Conservation (phyloP, 2,797 vertebrate genomes). For the Mallotus villosus region DNA sequence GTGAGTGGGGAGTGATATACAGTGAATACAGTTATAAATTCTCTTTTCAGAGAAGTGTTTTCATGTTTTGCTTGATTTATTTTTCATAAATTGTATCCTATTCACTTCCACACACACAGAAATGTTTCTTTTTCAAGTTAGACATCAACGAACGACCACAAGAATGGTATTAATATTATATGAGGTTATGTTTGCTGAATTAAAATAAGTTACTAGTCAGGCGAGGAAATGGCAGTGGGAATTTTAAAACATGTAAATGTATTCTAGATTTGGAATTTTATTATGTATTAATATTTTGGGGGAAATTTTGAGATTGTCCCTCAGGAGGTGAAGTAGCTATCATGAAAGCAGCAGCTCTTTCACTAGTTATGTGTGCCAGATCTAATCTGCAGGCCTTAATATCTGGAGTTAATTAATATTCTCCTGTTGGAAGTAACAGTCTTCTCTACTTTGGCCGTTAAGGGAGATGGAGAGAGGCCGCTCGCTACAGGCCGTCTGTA, state of each 20-base stretch:
- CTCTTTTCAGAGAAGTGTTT: too few relatives aligned
- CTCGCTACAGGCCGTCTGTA: conserved; percentile 3
- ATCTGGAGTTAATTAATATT: conserved; percentile 49
- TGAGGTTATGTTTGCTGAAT: conserved; percentile 65
- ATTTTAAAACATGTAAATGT: conserved; percentile 68
- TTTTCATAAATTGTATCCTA: conserved; percentile 42
- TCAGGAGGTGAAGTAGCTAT: conserved; percentile 46
- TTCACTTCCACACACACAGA: conserved; percentile 19
- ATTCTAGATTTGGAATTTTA: conserved; percentile 38
- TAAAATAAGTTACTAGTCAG: conserved; percentile 59
- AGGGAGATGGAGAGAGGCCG: not conserved
- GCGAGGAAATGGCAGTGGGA: conserved; percentile 37
- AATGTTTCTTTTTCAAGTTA: conserved; percentile 39
- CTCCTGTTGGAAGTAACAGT: conserved; percentile 24
- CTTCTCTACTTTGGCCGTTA: conserved; percentile 1
- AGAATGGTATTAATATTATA: conserved; percentile 64
- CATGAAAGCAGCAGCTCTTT: conserved; percentile 45
- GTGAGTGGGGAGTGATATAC: too few relatives aligned
- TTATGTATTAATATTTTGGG: conserved; percentile 22
- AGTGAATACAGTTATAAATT: too few relatives aligned
- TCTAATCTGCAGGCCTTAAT: conserved; percentile 49
- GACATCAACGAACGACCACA: conserved; percentile 52
- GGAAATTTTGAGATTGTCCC: conserved; percentile 42
- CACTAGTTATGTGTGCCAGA: conserved; percentile 46
- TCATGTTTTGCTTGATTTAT: conserved; percentile 7